A percentile compares a stretch with the other conserved stretches of the same genome.
Conservation (phyloP, 1,140 invertebrate species). For the Euwallacea fornicatus region DNA sequence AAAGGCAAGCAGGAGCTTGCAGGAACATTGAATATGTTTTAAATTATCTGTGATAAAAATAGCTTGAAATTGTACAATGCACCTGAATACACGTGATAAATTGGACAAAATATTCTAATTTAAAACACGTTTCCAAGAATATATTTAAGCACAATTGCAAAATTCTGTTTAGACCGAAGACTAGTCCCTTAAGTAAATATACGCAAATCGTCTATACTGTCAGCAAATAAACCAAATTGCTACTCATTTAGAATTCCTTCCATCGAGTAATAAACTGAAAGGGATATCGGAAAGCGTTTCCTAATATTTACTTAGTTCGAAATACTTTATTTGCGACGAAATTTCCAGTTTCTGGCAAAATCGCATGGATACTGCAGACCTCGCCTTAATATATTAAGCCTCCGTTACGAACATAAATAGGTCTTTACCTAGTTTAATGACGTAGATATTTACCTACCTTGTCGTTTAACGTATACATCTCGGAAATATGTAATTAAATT, state of each 20-base stretch:
- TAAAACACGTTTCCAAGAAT: not conserved
- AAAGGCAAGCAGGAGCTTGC: not conserved
- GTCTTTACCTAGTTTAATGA: not conserved
- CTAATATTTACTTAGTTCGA: conserved; percentile 15
- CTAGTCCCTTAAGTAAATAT: not conserved
- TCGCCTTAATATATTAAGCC: conserved; percentile 9
- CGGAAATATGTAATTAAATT: not conserved
- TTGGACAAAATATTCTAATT: not conserved
- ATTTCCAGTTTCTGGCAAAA: conserved; percentile 8
- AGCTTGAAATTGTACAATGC: not conserved
- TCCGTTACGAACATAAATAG: not conserved
- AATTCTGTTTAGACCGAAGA: too few species aligned
- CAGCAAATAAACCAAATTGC: conserved; percentile 1
- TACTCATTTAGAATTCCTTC: conserved; percentile 18
- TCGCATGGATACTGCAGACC: conserved; percentile 1
- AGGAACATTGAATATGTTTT: not conserved
- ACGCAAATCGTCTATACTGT: conserved; percentile 1
- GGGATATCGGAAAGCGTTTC: conserved; percentile 13
- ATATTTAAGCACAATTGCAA: too few species aligned
- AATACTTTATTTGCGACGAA: conserved; percentile 21
- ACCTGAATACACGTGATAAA: not conserved
- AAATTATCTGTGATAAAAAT: not conserved
- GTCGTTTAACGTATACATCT: not conserved
- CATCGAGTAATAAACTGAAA: conserved; percentile 16
- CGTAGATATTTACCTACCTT: not conserved